Percentiles rank a stretch among this genome's conserved stretches.
These are phyloP conservation scores for rabbit (Oryctolagus cuniculus) DNA, from an alignment of 2,113 vertebrate genomes.

Conservation along the genomic window DNA sequence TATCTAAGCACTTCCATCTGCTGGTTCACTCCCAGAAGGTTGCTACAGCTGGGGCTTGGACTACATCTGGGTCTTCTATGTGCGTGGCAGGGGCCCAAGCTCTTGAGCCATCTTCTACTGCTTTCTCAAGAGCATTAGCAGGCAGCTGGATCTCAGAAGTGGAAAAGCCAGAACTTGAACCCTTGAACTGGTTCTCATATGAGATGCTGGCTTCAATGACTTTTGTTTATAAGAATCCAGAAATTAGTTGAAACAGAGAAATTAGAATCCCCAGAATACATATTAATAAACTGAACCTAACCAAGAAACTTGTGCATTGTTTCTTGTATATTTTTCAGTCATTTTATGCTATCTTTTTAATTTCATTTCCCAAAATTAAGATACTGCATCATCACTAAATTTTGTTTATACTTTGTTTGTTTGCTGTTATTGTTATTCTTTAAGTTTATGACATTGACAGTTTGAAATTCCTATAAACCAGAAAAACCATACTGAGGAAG, in stretches of 20 bases:
- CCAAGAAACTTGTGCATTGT: neutral
- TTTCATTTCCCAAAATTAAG: slow-evolving; percentile 32
- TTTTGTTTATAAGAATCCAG: slow-evolving; percentile 25
- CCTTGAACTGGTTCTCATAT: no score
- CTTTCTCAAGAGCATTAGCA: no score
- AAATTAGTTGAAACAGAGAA: slow-evolving; percentile 3
- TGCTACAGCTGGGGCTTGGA: no score
- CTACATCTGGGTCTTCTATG: no score
- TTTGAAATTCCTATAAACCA: slow-evolving; percentile 56
- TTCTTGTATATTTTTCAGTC: slow-evolving; percentile 26
- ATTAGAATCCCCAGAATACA: neutral
- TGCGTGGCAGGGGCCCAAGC: no score
- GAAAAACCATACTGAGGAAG: slow-evolving; percentile 56
- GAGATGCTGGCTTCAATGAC: no score
- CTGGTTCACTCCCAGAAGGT: no score
- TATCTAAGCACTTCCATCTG: no score
- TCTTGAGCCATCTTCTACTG: no score
- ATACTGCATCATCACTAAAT: neutral
- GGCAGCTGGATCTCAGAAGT: no score
- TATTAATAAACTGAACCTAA: slow-evolving; percentile 38
- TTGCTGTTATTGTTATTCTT: slow-evolving; percentile 53
- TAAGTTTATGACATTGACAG: slow-evolving; percentile 67
- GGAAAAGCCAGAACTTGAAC: no score
- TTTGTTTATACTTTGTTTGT: slow-evolving; percentile 67
- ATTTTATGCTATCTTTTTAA: neutral